Percentiles rank a stretch among this genome's conserved stretches.
Evolutionary conservation across 2,888 invertebrate genomes (phyloP).

Genomic region (Sepioteuthis lessoniana): DNA sequence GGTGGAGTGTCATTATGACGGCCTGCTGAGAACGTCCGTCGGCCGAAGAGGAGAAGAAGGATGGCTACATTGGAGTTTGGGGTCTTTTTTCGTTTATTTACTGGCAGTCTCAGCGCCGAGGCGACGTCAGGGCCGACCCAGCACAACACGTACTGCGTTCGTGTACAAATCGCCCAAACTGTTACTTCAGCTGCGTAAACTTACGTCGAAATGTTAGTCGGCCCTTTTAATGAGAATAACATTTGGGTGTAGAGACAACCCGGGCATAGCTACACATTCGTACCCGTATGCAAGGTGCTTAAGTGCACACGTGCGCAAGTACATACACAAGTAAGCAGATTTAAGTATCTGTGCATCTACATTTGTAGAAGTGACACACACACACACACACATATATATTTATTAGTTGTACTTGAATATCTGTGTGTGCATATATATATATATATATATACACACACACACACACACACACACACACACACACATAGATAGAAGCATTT

Average conservation of each 20-base stretch:
- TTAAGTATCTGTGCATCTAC: no score
- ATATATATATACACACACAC: not conserved
- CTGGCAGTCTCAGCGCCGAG: not conserved
- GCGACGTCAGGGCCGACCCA: not conserved
- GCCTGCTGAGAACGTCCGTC: not conserved
- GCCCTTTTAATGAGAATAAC: constrained; percentile 16
- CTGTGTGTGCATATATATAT: constrained; percentile 33
- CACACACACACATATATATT: not conserved
- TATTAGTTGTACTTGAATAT: no score
- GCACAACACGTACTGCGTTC: constrained; percentile 17
- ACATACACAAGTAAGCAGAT: no score
- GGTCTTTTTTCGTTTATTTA: constrained; percentile 14
- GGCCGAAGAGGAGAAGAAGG: not conserved
- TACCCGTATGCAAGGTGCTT: no score
- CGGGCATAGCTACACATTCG: not conserved
- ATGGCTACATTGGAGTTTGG: not conserved
- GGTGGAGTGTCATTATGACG: not conserved
- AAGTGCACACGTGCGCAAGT: no score
- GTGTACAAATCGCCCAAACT: not conserved
- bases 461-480: not conserved
- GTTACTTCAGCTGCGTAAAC: constrained; percentile 33
- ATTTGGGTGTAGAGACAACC: not conserved
- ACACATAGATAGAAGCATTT: no score
- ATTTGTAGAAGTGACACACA: not conserved
- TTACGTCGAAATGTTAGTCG: not conserved